phyloP scores from a whole-genome alignment of 2,113 vertebrate genomes.

The Paralichthys olivaceus region DNA sequence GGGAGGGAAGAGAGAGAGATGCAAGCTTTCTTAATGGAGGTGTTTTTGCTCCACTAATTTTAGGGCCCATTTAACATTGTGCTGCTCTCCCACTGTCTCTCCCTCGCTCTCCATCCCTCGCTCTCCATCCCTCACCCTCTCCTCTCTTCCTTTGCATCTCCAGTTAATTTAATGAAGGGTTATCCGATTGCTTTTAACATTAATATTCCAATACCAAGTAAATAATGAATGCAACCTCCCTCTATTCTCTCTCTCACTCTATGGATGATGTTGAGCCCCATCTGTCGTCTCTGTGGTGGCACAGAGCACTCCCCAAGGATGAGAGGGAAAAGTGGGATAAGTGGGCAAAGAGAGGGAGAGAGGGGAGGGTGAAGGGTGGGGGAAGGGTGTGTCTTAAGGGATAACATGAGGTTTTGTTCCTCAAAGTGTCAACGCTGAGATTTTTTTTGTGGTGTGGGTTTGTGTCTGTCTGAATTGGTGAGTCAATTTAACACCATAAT shows the following conservation, averaged over 20 bases:
- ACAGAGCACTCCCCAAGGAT: conserved; percentile 75
- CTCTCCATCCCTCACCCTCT: conserved; percentile 66
- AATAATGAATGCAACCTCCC: conserved; percentile 87
- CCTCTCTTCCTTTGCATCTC: conserved; percentile 70
- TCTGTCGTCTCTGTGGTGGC: conserved; percentile 80
- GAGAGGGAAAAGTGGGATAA: conserved; percentile 70
- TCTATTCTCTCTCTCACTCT: conserved; percentile 66
- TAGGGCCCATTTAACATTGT: conserved; percentile 83
- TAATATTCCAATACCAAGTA: conserved; percentile 90
- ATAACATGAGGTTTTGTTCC: conserved; percentile 18
- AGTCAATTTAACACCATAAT: conserved; percentile 6
- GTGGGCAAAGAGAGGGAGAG: conserved; percentile 41
- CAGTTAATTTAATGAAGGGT: conserved; percentile 84
- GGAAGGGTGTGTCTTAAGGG: conserved; percentile 40
- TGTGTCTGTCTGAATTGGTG: conserved; percentile 1
- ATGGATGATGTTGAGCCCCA: conserved; percentile 83
- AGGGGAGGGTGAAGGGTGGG: conserved; percentile 34
- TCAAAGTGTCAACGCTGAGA: conserved; percentile 38
- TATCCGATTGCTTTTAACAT: conserved; percentile 89
- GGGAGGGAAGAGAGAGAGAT: conserved; percentile 56
- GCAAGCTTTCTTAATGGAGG: conserved; percentile 81
- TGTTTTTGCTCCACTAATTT: conserved; percentile 87
- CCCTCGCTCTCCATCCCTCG: conserved; percentile 24
- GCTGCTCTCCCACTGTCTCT: conserved; percentile 51
- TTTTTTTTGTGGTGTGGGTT: conserved; percentile 35